phyloP scores from a whole-genome alignment of 1,140 invertebrate genomes.

The Diorhabda elongata region DNA sequence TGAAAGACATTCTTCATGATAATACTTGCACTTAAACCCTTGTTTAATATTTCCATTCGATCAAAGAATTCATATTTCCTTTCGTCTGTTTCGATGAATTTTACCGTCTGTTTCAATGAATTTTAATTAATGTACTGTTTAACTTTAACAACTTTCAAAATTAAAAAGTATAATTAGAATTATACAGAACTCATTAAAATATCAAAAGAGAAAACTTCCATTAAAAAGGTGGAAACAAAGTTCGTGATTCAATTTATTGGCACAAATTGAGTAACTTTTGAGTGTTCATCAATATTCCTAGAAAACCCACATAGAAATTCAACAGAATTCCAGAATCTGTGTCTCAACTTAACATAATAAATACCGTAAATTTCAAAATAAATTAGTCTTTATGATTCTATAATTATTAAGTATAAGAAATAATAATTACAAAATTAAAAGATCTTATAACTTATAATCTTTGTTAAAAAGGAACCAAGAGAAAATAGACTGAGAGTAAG shows the following conservation, averaged over 20 bases:
- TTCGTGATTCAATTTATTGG: background rate
- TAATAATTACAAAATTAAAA: no score
- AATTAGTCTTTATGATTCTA: no score
- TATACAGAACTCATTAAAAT: conserved; percentile 1
- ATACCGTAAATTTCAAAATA: no score
- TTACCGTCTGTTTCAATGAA: conserved; percentile 2
- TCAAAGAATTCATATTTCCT: background rate
- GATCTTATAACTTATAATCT: no score
- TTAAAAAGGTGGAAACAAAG: conserved; percentile 1
- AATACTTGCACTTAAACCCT: no score
- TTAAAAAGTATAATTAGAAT: background rate
- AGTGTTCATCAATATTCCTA: background rate
- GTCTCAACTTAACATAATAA: background rate
- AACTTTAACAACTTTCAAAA: background rate
- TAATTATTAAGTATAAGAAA: no score
- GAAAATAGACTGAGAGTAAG: no score
- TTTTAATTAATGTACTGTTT: background rate
- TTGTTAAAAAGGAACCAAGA: no score
- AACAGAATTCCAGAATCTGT: background rate
- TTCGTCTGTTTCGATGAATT: background rate
- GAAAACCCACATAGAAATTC: background rate
- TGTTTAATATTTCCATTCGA: no score
- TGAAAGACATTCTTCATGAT: no score
- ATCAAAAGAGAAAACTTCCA: background rate
- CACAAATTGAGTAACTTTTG: conserved; percentile 1